phyloP scores from a whole-genome alignment of 2,888 invertebrate species.

The Sphaerophoria rueppellii region DNA sequence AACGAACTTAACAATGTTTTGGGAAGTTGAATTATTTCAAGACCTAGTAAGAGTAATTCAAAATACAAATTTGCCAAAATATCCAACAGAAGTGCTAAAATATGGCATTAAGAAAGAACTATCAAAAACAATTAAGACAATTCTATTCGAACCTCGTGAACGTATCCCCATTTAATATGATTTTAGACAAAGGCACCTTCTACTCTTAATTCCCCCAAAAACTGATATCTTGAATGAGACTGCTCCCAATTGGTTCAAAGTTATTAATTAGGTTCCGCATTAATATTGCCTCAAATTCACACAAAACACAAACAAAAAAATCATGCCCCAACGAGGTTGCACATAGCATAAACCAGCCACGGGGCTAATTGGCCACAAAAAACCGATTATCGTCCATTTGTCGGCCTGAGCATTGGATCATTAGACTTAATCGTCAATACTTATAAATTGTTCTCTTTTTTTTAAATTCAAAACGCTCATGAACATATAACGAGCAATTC shows the following conservation, averaged over 20 bases:
- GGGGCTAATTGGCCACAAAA: conserved; percentile 71
- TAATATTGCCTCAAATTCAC: conserved; percentile 34
- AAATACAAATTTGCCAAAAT: no score
- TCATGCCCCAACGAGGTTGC: conserved; percentile 20
- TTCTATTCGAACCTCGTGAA: no score
- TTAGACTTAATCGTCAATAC: conserved; percentile 64
- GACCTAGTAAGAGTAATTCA: no score
- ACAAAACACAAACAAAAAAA: conserved; percentile 16
- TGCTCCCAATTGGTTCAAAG: conserved; percentile 58
- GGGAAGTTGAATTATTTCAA: no score
- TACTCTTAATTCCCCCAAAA: no score
- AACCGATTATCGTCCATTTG: conserved; percentile 70
- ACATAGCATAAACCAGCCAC: conserved; percentile 41
- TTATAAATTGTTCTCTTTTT: background rate
- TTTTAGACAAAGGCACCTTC: no score
- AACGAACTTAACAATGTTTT: no score
- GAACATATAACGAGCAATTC: conserved; percentile 56
- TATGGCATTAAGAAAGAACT: no score
- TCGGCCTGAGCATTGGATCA: conserved; percentile 60
- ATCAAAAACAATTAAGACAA: no score
- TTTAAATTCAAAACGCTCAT: conserved; percentile 21
- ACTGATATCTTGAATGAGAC: no score
- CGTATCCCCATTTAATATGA: no score
- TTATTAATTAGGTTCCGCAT: conserved; percentile 68
- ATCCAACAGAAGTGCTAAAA: no score